Percentiles rank a stretch among this genome's conserved stretches.
Conservation (phyloP, 2,888 invertebrate species). For the Volucella zonaria region DNA sequence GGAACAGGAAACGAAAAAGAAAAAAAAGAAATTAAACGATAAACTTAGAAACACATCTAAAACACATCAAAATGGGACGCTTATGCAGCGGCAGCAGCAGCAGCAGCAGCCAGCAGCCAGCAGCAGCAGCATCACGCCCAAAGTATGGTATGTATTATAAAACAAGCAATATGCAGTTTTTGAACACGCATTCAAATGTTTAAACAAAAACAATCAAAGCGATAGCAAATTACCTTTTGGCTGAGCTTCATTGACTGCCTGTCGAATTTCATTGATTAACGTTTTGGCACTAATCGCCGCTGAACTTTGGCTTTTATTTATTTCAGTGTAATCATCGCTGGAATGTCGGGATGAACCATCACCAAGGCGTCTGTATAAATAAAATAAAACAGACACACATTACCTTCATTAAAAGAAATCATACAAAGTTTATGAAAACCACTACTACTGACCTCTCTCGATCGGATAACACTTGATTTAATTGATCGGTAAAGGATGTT, state of each 20-base stretch:
- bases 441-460: constrained; percentile 86
- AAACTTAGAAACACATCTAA: constrained; percentile 72
- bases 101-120: too few species aligned
- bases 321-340: constrained; percentile 86
- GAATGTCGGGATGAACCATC: constrained; percentile 85
- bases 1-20: constrained; percentile 70
- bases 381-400: constrained; percentile 7
- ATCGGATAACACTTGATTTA: constrained; percentile 93
- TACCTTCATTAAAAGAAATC: background rate
- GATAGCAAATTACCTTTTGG: constrained; percentile 87
- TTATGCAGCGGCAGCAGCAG: constrained; percentile 22
- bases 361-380: constrained; percentile 80
- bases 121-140: constrained; percentile 27
- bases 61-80: constrained; percentile 66
- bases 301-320: constrained; percentile 85
- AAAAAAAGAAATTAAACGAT: constrained; percentile 68
- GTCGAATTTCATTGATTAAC: constrained; percentile 93
- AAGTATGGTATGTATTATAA: background rate
- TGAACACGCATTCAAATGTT: constrained; percentile 61
- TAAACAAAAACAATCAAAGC: constrained; percentile 67
- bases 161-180: constrained; percentile 42
- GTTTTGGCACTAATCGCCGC: constrained; percentile 90
- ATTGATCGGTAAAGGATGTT: constrained; percentile 91
- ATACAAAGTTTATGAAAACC: background rate
- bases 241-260: constrained; percentile 94